Base-by-base conservation (phyloP, 2,888 invertebrate species). In the Meandrusa payeni region DNA sequence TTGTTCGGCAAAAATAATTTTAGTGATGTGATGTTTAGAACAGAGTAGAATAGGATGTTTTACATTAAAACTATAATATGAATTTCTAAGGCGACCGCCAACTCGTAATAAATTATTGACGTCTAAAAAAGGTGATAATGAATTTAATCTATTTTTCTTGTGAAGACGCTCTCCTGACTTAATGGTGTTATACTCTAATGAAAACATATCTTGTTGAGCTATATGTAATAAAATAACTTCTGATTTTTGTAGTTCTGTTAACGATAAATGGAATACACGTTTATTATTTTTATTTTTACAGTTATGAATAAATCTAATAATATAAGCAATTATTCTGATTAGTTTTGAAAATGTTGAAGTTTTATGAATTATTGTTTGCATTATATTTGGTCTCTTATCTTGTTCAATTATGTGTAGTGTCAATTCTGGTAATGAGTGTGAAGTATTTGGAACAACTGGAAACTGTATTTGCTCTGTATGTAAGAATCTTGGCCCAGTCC, bases 11-110 rank as follows among this genome's bases (percentile, higher is more conserved):
- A 61, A n/a, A 1, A 63, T 36, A 1, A 59, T 29, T 3, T 37
- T 38, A 15, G 52, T 52, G 1, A 66, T 12, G 4, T 36, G 40
- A 3, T n/a, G n/a, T n/a, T n/a, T n/a, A n/a, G 46, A 49, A 3
- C 51, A 45, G 12, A 47, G 47, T 0, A 51, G 51, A 10, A 64
- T 13, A 1, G 56, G 57, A 37, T 59, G 51, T 28, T 55, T 54
- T 7, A 13, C 39, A 1, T 48, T 20, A 2, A 41, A 31, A 7
- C n/a, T 26, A 6, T 7, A 54, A n/a, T 12, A 44, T 15, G 17
- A 56, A 43, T n/a, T 47, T 19, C 19, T 48, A 43, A 60, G 20
- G 6, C 57, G 36, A 10, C 58, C 57, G 24, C 57, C 54, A 12
- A 60, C 59, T 50, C 56, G 55, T 23, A 61, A 42, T 13, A 51